These are phyloP conservation scores for Cinclus mexicanus DNA, from an alignment of 2,113 vertebrate genomes.

Conservation along the genomic window DNA sequence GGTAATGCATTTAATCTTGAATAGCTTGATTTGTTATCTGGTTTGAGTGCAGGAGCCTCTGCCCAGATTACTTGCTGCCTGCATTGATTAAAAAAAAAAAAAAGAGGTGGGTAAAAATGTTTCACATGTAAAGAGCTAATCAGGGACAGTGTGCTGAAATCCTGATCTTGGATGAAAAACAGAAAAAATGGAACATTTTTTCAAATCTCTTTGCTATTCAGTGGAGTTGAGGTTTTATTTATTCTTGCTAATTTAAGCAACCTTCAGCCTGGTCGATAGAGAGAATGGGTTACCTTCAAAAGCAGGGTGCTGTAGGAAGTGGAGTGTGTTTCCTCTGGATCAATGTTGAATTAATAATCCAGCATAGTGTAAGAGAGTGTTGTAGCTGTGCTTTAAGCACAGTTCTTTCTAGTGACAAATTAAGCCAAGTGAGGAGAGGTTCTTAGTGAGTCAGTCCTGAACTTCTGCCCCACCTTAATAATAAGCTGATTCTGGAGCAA, in stretches of 20 bases:
- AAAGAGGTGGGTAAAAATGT: neutral
- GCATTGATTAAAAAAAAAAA: neutral
- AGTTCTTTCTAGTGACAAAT: slow-evolving; percentile 1
- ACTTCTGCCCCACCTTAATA: slow-evolving; percentile 56
- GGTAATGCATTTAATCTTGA: slow-evolving; percentile 24
- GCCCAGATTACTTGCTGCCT: neutral
- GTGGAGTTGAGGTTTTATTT: neutral
- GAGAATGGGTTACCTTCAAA: slow-evolving; percentile 17
- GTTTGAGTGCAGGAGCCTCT: neutral
- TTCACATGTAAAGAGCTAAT: neutral
- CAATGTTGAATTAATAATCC: slow-evolving; percentile 8
- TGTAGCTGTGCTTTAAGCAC: neutral
- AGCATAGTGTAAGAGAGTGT: neutral
- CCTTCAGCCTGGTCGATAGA: neutral
- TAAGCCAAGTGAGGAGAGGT: slow-evolving; percentile 19
- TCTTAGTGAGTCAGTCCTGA: slow-evolving; percentile 47
- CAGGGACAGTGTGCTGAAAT: neutral
- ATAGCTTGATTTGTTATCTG: slow-evolving; percentile 33
- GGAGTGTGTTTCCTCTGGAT: neutral
- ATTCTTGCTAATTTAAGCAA: slow-evolving; percentile 12
- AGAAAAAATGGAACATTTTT: neutral
- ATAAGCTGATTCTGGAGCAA: slow-evolving; percentile 69
- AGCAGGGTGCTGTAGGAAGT: slow-evolving; percentile 11
- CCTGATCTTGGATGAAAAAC: neutral
- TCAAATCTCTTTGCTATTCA: neutral